Evolutionary conservation across 92 coral and sea anemone species (phyloP).

Genomic region (Meandrina meandrites): DNA sequence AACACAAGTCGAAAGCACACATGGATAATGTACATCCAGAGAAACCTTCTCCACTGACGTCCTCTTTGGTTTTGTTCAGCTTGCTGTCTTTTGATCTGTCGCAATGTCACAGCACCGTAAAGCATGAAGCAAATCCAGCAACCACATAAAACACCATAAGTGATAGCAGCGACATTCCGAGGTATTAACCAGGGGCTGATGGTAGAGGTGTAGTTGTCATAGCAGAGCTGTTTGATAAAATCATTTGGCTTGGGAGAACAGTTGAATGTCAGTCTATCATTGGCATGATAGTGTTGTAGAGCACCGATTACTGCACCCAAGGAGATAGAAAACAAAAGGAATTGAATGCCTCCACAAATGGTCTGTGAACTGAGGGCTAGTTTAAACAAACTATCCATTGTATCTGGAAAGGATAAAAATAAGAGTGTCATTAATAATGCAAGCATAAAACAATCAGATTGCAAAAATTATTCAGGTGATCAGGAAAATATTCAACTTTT

Average conservation of each 20-base stretch:
- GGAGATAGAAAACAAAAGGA: neutral
- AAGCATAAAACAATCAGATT: too few species aligned
- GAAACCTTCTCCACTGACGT: neutral
- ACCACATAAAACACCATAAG: slow-evolving; percentile 1
- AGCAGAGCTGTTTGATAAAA: slow-evolving; percentile 14
- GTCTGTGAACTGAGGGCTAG: neutral
- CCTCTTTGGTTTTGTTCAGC: neutral
- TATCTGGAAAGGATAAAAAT: neutral
- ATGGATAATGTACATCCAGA: neutral
- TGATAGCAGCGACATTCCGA: neutral
- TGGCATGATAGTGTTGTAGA: neutral
- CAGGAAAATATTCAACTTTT: too few species aligned
- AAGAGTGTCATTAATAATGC: too few species aligned
- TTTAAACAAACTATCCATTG: neutral
- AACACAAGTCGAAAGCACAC: slow-evolving; percentile 1
- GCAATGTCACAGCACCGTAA: neutral
- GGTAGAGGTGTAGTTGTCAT: slow-evolving; percentile 11
- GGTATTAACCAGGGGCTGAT: slow-evolving; percentile 21
- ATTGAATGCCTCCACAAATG: slow-evolving; percentile 1
- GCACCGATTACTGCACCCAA: neutral
- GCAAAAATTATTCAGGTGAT: too few species aligned
- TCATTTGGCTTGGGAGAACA: neutral
- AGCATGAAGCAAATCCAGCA: neutral
- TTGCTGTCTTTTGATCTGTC: neutral
- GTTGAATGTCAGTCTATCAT: neutral